Conservation (phyloP, 2,888 invertebrate species). For the Elysia crispata region DNA sequence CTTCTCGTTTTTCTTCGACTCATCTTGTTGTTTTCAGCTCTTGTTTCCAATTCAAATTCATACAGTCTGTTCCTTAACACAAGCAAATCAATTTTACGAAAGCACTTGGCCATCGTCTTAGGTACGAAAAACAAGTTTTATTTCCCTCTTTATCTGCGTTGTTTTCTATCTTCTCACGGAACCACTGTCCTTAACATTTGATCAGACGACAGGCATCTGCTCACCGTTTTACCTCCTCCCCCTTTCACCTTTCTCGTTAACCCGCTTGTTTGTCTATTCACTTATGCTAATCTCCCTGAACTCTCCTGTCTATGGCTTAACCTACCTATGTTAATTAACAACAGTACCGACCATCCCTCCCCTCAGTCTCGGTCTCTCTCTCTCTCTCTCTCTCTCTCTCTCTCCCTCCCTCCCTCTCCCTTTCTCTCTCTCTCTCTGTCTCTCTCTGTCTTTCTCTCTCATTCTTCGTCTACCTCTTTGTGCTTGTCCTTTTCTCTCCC, state of each 20-base stretch:
- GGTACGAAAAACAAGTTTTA: too few species aligned
- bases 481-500: conserved; percentile 11
- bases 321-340: background rate
- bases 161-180: conserved; percentile 2
- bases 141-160: background rate
- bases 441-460: conserved; percentile 12
- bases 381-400: conserved; percentile 30
- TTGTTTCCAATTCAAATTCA: too few species aligned
- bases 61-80: too few species aligned
- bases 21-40: too few species aligned
- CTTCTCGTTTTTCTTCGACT: background rate
- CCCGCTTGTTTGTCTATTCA: background rate
- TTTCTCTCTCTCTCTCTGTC: background rate
- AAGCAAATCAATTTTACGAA: too few species aligned
- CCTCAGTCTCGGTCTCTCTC: conserved; percentile 23
- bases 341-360: too few species aligned
- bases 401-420: background rate
- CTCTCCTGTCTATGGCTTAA: background rate
- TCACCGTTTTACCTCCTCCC: background rate
- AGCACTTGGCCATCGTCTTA: too few species aligned
- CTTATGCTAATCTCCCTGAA: background rate
- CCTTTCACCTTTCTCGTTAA: background rate
- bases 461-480: conserved; percentile 13
- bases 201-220: too few species aligned
- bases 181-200: background rate